phyloP scores from a whole-genome alignment of 2,797 vertebrate genomes.

The Cynopterus sphinx region DNA sequence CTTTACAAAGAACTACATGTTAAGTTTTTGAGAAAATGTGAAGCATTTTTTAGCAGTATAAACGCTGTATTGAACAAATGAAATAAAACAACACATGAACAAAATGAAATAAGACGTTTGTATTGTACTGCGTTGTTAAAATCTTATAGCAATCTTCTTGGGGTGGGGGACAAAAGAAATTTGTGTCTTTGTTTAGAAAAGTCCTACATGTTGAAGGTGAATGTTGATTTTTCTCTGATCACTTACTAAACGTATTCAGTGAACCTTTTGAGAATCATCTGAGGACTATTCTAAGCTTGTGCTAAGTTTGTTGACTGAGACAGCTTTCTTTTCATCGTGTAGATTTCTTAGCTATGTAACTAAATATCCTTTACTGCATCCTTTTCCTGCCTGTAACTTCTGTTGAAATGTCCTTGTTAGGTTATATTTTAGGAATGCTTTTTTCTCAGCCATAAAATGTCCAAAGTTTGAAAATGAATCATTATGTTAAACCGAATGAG shows the following conservation, averaged over 20 bases:
- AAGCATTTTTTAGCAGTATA: not conserved
- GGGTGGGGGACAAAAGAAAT: not conserved
- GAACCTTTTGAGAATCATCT: not conserved
- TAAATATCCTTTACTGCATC: not conserved
- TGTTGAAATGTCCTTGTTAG: not conserved
- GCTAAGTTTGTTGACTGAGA: not conserved
- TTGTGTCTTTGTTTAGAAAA: not conserved
- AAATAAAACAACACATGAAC: not conserved
- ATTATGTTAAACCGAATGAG: not conserved
- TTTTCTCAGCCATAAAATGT: not conserved
- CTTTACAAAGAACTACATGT: conserved; percentile 18
- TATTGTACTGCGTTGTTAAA: not conserved
- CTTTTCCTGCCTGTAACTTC: not conserved
- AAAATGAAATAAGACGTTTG: not conserved
- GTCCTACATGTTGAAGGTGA: not conserved
- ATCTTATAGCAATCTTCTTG: not conserved
- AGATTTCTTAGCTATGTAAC: not conserved
- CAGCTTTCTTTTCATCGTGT: not conserved
- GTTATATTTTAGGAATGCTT: not conserved
- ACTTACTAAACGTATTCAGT: not conserved
- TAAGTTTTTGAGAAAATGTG: not conserved
- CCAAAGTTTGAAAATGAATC: conserved; percentile 7
- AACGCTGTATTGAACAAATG: not conserved
- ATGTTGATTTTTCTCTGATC: not conserved
- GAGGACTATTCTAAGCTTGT: not conserved